Evolutionary conservation across 2,113 vertebrate species (phyloP), one percentile per base, ranked within the genome.

Genomic region (Equus quagga): DNA sequence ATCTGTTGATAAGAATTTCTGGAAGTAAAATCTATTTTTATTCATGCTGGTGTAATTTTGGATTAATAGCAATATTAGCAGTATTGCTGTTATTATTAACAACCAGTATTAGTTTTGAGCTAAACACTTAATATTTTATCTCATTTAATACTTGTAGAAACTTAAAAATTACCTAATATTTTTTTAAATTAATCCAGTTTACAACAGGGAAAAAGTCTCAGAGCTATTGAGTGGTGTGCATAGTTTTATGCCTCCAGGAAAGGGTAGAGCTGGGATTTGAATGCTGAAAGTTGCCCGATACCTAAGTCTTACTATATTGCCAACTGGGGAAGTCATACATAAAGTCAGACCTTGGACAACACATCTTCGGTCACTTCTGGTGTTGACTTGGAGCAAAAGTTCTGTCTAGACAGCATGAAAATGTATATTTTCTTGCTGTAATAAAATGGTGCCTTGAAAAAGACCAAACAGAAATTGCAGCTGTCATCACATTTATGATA

Each of bases 401-500:
- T 94, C 46, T 76, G 13, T 94, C 91, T 92, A 92, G 83, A 90
- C 10, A 95, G 49, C 10, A 86, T 89, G 86, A 80, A 87, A 89
- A 92, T 60, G 9, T 70, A 31, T 46, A 81, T 95, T 96, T 96
- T 81, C 76, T 89, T 89, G 12, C 56, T 75, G 15, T 80, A 96
- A 86, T 93, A 95, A 95, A 96, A 76, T 81, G 46, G 33, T 88
- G 23, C 33, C 60, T 97, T 96, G 44, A 62, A 94, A 92, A 82
- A 60, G 26, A 76, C 24, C 84, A 95, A 97, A 84, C 15, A 92
- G 69, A 97, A 98, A 86, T 93, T 72, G 92, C 23, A 93, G 31
- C n/a, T 97, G 73, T 96, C 91, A 92, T 73, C 67, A 96, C 54
- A 93, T 89, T 96, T 96, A 83, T 83, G 75, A 83, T 80, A 85